Evolutionary conservation across 2,797 vertebrate species (phyloP).

Genomic region (Myotis daubentonii): DNA sequence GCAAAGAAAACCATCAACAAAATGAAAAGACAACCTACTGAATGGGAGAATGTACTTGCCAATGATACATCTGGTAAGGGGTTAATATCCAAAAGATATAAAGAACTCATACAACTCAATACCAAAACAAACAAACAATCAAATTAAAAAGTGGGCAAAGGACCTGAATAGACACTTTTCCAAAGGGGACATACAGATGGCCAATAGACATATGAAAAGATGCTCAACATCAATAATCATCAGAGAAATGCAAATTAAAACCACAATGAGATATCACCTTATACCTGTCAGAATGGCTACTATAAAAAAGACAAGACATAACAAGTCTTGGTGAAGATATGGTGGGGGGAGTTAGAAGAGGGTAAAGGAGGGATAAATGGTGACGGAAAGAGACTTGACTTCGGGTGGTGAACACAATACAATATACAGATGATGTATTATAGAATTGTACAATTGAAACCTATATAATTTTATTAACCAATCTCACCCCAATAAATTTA

Average conservation of each 20-base stretch:
- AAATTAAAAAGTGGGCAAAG: neutral
- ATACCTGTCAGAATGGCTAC: neutral
- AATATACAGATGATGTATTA: neutral
- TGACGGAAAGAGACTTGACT: no score
- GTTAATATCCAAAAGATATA: neutral
- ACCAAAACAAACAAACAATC: neutral
- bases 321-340: neutral
- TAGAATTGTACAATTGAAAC: no score
- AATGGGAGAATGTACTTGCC: neutral
- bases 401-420: neutral
- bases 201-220: neutral
- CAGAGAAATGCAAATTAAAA: neutral
- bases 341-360: neutral
- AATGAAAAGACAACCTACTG: neutral
- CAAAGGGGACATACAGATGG: neutral
- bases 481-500: no score
- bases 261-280: neutral
- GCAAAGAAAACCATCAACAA: neutral
- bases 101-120: neutral
- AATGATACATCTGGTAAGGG: neutral
- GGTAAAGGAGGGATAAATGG: no score
- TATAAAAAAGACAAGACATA: neutral
- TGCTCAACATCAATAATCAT: neutral
- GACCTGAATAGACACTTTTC: neutral
- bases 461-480: no score